phyloP scores from a whole-genome alignment of 2,797 vertebrate species.

The Cetoscarus ocellatus region DNA sequence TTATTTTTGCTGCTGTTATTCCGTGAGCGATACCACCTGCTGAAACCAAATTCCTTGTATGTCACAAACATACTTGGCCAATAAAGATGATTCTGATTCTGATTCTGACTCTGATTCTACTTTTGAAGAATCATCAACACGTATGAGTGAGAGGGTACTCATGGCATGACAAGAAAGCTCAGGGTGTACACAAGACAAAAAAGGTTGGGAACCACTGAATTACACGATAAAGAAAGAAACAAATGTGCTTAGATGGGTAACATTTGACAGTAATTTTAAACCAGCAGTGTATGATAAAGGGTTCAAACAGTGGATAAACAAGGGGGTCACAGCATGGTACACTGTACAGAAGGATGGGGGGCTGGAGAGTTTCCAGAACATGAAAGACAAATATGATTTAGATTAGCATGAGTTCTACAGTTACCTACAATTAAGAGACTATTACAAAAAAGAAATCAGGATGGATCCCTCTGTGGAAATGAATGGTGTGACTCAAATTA shows the following conservation, averaged over 20 bases:
- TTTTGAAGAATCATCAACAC: too few relatives aligned
- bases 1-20: too few relatives aligned
- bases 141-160: background rate
- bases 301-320: background rate
- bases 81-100: too few relatives aligned
- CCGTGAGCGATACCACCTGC: too few relatives aligned
- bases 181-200: background rate
- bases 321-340: conserved; percentile 6
- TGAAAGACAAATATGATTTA: background rate
- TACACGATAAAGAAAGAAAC: background rate
- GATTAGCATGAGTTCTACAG: too few relatives aligned
- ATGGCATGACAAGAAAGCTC: conserved; percentile 1
- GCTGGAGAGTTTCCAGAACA: background rate
- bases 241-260: background rate
- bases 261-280: conserved; percentile 8
- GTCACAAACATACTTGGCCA: too few relatives aligned
- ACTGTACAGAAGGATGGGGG: background rate
- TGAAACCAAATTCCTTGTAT: too few relatives aligned
- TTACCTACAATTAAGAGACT: too few relatives aligned
- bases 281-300: background rate
- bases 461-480: too few relatives aligned
- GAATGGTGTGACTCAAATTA: too few relatives aligned
- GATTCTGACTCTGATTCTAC: too few relatives aligned
- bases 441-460: too few relatives aligned
- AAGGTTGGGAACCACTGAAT: background rate